A percentile compares a stretch with the other conserved stretches of the same genome.
phyloP scores from a whole-genome alignment of 2,797 vertebrate genomes.

The Danio albolineatus region DNA sequence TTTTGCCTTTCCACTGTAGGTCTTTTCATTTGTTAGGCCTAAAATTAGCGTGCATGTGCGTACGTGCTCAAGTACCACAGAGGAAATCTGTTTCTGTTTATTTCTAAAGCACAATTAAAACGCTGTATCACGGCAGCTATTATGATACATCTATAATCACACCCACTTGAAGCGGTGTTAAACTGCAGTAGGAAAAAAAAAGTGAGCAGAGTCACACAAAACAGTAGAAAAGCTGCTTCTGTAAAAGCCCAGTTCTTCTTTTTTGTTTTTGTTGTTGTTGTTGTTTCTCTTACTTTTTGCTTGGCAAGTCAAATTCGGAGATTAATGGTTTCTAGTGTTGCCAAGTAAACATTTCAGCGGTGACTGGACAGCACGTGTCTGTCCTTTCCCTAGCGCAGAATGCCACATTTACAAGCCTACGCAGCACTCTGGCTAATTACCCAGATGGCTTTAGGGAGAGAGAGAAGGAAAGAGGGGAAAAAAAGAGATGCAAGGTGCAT shows the following conservation, averaged over 20 bases:
- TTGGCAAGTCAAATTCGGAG: slow-evolving; percentile 32
- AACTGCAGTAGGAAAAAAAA: too few relatives aligned
- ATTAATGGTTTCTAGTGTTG: slow-evolving; percentile 36
- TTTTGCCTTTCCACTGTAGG: too few relatives aligned
- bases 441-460: slow-evolving; percentile 48
- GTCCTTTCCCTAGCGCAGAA: slow-evolving; percentile 24
- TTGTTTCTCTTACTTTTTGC: slow-evolving; percentile 34
- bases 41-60: too few relatives aligned
- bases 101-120: too few relatives aligned
- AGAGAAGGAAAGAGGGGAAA: background rate
- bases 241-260: too few relatives aligned
- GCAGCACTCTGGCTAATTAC: slow-evolving; percentile 57
- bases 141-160: too few relatives aligned
- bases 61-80: too few relatives aligned
- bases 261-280: slow-evolving; percentile 7
- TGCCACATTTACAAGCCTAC: slow-evolving; percentile 54
- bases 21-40: too few relatives aligned
- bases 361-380: slow-evolving; percentile 42
- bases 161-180: too few relatives aligned
- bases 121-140: background rate
- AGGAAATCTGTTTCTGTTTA: too few relatives aligned
- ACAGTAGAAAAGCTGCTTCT: too few relatives aligned
- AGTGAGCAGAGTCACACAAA: too few relatives aligned
- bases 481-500: slow-evolving; percentile 20
- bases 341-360: slow-evolving; percentile 49